Evolutionary conservation across 2,797 vertebrate genomes (phyloP).

Genomic region (Sebastes kiyomatsui): DNA sequence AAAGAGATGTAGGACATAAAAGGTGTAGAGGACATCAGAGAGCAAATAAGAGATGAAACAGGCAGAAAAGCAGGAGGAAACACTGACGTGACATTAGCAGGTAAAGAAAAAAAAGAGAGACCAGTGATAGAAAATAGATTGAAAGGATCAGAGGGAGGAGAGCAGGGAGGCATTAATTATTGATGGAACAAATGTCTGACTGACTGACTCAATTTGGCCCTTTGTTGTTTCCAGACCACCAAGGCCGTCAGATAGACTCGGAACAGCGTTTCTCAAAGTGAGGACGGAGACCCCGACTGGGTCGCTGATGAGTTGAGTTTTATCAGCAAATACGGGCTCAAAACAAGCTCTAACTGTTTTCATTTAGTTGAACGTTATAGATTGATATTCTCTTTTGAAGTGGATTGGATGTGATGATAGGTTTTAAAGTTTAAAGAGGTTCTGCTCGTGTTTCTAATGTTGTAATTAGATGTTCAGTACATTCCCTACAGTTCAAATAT

Average conservation of each 20-base stretch:
- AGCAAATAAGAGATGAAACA: constrained; percentile 5
- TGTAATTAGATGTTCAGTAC: background rate
- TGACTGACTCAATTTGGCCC: constrained; percentile 77
- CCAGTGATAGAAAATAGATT: constrained; percentile 64
- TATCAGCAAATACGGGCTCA: background rate
- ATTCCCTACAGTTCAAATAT: background rate
- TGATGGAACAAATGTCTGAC: constrained; percentile 80
- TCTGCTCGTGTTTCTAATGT: background rate
- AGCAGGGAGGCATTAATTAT: constrained; percentile 71
- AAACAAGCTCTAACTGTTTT: background rate
- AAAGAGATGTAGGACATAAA: constrained; percentile 1
- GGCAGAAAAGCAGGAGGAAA: constrained; percentile 6
- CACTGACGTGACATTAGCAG: constrained; percentile 31
- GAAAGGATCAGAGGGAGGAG: constrained; percentile 66
- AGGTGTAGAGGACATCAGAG: constrained; percentile 22
- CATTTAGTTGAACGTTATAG: background rate
- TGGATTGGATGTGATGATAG: background rate
- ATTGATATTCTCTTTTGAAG: background rate
- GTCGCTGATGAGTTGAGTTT: background rate
- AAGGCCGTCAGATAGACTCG: constrained; percentile 63
- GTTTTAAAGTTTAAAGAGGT: background rate
- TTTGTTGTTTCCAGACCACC: constrained; percentile 75
- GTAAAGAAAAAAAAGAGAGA: constrained; percentile 6
- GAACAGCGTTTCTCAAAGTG: constrained; percentile 34
- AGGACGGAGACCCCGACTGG: background rate